Base-by-base conservation (phyloP, 2,113 vertebrate species). In the Pygoscelis adeliae region DNA sequence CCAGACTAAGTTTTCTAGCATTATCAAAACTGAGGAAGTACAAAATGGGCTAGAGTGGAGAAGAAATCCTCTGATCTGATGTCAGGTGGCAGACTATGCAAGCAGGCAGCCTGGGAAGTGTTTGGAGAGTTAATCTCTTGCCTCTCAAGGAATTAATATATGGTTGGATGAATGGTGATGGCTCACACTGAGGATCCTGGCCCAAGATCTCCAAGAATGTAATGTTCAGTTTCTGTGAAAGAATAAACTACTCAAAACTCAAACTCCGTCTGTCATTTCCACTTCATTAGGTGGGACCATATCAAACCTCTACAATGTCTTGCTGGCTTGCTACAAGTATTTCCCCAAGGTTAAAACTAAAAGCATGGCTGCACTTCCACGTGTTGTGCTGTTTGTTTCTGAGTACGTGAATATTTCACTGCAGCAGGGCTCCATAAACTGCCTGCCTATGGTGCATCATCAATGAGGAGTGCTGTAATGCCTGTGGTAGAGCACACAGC, bases 331-430 rank as follows among this genome's bases (percentile, higher is more conserved):
- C 32, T 98, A 97, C 87, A 95, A 98, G 76, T 94, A 80, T 89
- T 98, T 98, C 79, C 98, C 98, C 6, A 94, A 98, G 66, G 97
- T 98, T 87, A 98, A 98, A 98, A 97, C 88, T 63, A 97, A 96
- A 87, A 98, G 97, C 59, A 98, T 98, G 97, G 53, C 72, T 26
- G 80, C 42, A 8, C 86, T 98, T 49, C 98, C 97, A 16, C 66
- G 23, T 19, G 95, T 98, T 83, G 96, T 85, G 6, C 47, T 98
- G n/a, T 98, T 99, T 94, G 98, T 98, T 58, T 99, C 98, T 32
- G 96, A 98, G 91, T 98, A 98, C 22, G 86, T 98, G 98, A 98
- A 76, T 93, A 62, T 50, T 29, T 61, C 46, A 25, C 15, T 3
- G 3, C 36, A 55, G 9, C 27, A 58, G 63, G 32, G n/a, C 17